A percentile compares a stretch with the other conserved stretches of the same genome.
Evolutionary conservation across 2,888 invertebrate species (phyloP).

Genomic region (Ichneumon xanthorius): DNA sequence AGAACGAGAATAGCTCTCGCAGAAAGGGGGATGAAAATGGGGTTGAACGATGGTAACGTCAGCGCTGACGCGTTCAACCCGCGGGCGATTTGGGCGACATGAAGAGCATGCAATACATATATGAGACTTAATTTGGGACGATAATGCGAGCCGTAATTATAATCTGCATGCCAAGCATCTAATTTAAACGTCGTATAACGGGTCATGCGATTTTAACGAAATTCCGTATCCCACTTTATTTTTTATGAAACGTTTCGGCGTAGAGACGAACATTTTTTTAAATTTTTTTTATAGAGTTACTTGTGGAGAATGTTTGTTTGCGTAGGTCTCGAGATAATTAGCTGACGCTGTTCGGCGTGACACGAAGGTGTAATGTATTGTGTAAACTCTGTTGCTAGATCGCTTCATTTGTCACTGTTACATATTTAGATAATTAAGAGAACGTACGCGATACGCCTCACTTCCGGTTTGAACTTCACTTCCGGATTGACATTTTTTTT

Average conservation of each 20-base stretch:
- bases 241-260: background rate
- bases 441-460: background rate
- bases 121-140: background rate
- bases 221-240: background rate
- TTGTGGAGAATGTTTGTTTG: background rate
- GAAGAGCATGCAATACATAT: background rate
- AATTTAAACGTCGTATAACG: background rate
- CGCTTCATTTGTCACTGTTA: background rate
- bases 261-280: background rate
- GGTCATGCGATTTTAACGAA: background rate
- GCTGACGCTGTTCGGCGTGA: background rate
- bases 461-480: too few relatives aligned
- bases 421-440: background rate
- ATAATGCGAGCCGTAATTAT: conserved; percentile 12
- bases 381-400: background rate
- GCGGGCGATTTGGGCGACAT: background rate
- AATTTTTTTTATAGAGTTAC: background rate
- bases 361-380: background rate
- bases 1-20: conserved; percentile 30
- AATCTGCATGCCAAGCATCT: background rate
- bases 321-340: background rate
- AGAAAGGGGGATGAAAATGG: conserved; percentile 37
- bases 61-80: conserved; percentile 2
- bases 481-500: too few relatives aligned
- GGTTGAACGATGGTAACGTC: conserved; percentile 25